phyloP scores from a whole-genome alignment of 2,888 invertebrate genomes.

The Ennomos fuscantarius region DNA sequence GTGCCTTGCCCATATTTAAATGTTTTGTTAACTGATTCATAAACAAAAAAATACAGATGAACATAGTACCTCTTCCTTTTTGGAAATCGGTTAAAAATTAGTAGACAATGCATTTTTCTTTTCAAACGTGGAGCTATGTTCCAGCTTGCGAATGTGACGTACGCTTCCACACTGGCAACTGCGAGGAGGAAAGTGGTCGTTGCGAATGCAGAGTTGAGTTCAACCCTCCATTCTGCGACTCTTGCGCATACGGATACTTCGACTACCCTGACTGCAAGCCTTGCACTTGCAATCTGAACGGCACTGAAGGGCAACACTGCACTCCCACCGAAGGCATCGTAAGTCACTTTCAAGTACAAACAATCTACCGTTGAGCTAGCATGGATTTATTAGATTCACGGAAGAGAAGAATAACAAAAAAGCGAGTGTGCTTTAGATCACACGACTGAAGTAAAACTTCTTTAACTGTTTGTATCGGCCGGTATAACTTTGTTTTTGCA shows the following conservation, averaged over 20 bases:
- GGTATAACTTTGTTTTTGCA: no score
- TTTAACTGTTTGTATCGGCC: no score
- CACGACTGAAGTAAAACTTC: no score
- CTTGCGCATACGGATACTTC: constrained; percentile 95
- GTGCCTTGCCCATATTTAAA: no score
- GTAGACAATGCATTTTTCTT: constrained; percentile 68
- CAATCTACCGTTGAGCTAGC: no score
- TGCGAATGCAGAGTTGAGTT: constrained; percentile 95
- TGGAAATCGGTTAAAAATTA: no score
- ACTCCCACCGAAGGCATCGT: constrained; percentile 90
- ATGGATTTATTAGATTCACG: no score
- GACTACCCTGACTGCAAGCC: constrained; percentile 96
- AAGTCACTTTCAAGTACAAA: constrained; percentile 30
- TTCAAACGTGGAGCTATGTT: constrained; percentile 91
- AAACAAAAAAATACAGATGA: no score
- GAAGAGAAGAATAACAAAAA: no score
- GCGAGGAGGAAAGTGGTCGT: constrained; percentile 94
- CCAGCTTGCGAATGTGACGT: constrained; percentile 95
- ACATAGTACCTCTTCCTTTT: no score
- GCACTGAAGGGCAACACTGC: constrained; percentile 94
- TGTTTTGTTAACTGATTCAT: no score
- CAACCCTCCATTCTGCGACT: constrained; percentile 92
- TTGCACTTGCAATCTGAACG: constrained; percentile 96
- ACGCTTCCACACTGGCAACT: constrained; percentile 96
- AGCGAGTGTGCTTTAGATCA: no score